A percentile compares a stretch with the other conserved stretches of the same genome.
These are phyloP conservation scores for Sinosuthora webbiana DNA, from an alignment of 2,113 vertebrate genomes.

Conservation along the genomic window DNA sequence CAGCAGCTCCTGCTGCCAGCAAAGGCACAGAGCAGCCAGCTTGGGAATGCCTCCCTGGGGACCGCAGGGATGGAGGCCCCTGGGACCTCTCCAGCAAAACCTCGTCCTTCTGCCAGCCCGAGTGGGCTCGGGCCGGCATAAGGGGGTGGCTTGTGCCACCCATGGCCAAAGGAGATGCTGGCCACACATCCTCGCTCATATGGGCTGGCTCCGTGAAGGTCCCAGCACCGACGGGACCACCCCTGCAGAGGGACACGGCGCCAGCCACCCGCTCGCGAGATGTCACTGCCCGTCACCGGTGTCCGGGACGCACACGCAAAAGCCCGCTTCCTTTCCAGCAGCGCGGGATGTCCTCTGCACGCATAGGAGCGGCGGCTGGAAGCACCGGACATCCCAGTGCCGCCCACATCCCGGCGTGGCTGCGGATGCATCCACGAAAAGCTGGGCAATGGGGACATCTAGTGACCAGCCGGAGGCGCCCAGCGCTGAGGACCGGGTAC, in stretches of 20 bases:
- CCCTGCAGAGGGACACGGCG: not conserved
- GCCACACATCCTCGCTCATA: not conserved
- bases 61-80: not conserved
- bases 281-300: not conserved
- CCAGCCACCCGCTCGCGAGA: not conserved
- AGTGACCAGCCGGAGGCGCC: not conserved
- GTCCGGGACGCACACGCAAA: not conserved
- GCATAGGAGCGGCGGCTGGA: not conserved
- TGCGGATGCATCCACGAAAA: not conserved
- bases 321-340: not conserved
- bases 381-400: rapidly evolving
- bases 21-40: rapidly evolving
- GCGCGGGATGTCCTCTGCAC: not conserved
- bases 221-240: not conserved
- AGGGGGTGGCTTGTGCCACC: not conserved
- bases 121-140: not conserved
- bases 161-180: not conserved
- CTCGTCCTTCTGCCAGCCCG: not conserved
- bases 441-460: slow-evolving; percentile 35
- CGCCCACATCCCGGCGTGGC: not conserved
- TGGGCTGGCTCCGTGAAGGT: not conserved
- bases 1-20: not conserved
- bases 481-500: rapidly evolving
- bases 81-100: not conserved
- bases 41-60: rapidly evolving